These are phyloP conservation scores for Morelia viridis DNA, from an alignment of 2,797 vertebrate species.

Conservation along the genomic window DNA sequence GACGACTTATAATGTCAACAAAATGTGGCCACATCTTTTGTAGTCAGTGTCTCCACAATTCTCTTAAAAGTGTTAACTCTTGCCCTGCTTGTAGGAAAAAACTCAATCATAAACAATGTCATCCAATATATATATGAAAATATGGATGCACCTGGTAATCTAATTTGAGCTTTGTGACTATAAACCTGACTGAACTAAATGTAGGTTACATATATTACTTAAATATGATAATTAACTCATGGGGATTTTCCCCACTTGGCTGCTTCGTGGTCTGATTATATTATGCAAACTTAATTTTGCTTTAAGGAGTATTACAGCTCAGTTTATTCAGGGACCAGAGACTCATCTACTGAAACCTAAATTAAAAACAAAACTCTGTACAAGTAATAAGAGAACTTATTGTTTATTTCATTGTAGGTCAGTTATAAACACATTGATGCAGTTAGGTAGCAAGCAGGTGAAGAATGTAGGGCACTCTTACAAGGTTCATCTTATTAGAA, in stretches of 20 bases:
- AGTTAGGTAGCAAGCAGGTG: background rate
- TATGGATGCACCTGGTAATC: slow-evolving; percentile 44
- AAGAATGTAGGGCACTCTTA: background rate
- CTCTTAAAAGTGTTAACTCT: slow-evolving; percentile 82
- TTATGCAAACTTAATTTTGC: background rate
- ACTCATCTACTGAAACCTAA: background rate
- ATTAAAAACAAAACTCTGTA: background rate
- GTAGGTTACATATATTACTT: slow-evolving; percentile 51
- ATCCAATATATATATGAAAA: slow-evolving; percentile 90
- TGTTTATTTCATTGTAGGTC: background rate
- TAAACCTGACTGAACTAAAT: slow-evolving; percentile 45
- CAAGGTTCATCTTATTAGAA: background rate
- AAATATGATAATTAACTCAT: slow-evolving; percentile 36
- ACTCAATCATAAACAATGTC: slow-evolving; percentile 88
- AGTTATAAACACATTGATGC: background rate
- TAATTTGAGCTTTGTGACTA: slow-evolving; percentile 42
- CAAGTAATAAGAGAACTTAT: background rate
- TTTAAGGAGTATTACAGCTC: background rate
- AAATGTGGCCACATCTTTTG: slow-evolving; percentile 95
- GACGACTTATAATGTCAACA: slow-evolving; percentile 91
- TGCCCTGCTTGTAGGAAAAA: slow-evolving; percentile 93
- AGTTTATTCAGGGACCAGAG: background rate
- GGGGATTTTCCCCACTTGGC: slow-evolving; percentile 26
- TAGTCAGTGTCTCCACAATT: slow-evolving; percentile 89
- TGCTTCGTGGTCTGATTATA: slow-evolving; percentile 45